A percentile compares a stretch with the other conserved stretches of the same genome.
Conservation (phyloP, 2,888 invertebrate species). For the Anthrax anthrax region DNA sequence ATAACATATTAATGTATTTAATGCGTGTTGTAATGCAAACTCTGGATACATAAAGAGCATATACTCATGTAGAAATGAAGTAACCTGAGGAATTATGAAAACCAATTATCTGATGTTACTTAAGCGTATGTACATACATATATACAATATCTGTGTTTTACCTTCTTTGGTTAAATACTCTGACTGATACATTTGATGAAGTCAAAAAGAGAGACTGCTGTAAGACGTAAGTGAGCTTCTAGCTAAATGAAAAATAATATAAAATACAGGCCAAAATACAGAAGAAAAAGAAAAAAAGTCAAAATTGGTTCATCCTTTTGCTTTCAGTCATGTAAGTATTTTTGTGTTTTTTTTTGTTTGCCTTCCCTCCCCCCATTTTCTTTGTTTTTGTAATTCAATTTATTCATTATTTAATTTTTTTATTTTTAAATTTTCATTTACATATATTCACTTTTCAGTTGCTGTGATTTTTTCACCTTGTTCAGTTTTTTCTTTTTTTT, state of each 20-base stretch:
- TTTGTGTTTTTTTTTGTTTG: too few species aligned
- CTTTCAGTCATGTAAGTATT: not conserved
- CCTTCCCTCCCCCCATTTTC: too few species aligned
- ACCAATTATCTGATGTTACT: constrained; percentile 10
- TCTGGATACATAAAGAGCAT: too few species aligned
- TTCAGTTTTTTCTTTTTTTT: not conserved
- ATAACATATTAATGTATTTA: too few species aligned
- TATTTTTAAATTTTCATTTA: not conserved
- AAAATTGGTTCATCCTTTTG: not conserved
- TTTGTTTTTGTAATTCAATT: not conserved
- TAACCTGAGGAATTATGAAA: constrained; percentile 8
- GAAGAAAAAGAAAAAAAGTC: too few species aligned
- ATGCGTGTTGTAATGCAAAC: too few species aligned
- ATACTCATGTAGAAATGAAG: not conserved
- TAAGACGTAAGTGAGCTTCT: constrained; percentile 5
- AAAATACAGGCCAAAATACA: too few species aligned
- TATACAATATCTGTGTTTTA: not conserved
- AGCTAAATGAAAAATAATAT: constrained; percentile 3
- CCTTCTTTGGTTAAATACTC: constrained; percentile 6
- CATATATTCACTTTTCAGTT: too few species aligned
- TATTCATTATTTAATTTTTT: not conserved
- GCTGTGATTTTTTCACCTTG: not conserved
- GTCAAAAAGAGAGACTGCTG: too few species aligned
- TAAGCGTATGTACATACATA: too few species aligned
- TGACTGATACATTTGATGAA: constrained; percentile 5